Conservation (phyloP, 2,113 vertebrate genomes). For the Orcinus orca region DNA sequence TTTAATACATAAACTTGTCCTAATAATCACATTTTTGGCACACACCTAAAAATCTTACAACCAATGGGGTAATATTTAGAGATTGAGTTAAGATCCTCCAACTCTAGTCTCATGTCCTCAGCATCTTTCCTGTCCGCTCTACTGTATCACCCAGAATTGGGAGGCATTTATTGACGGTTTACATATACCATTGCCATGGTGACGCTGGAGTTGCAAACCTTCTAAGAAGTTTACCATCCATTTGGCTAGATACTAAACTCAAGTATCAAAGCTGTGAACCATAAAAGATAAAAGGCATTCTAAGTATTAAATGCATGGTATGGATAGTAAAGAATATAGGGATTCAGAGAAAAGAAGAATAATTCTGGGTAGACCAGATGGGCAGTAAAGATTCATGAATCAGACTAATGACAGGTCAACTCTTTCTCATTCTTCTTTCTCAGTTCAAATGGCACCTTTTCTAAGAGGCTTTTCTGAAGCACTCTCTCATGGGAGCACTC, state of each 20-base stretch:
- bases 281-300: neutral
- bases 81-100: neutral
- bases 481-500: neutral
- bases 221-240: neutral
- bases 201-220: neutral
- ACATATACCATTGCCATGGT: neutral
- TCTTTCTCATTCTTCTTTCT: neutral
- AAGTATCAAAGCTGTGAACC: neutral
- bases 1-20: neutral
- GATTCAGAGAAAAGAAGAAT: neutral
- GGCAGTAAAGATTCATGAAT: neutral
- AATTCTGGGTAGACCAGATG: neutral
- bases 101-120: neutral
- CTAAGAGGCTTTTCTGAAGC: neutral
- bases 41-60: neutral
- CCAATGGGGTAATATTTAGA: neutral
- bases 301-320: neutral
- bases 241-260: neutral
- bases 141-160: neutral
- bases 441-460: neutral
- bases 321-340: neutral
- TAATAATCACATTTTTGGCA: neutral
- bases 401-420: neutral
- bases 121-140: neutral
- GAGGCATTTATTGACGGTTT: neutral